Evolutionary conservation across 2,888 invertebrate genomes (phyloP).

Genomic region (Apocheima hispidaria): DNA sequence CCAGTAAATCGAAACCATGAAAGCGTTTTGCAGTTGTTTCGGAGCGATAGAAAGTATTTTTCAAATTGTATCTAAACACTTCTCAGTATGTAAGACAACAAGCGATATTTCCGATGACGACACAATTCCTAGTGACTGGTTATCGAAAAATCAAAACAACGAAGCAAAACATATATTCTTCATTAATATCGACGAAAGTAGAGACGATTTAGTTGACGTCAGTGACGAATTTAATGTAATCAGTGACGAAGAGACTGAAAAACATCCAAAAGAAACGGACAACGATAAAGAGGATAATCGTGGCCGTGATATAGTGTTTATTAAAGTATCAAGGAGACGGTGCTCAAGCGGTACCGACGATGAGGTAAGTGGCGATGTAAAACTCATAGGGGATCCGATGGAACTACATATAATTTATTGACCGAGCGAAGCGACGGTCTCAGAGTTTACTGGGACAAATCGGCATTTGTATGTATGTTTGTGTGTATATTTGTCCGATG

Average conservation of each 20-base stretch:
- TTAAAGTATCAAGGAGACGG: conserved; percentile 12
- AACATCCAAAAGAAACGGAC: background rate
- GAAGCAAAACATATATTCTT: conserved; percentile 20
- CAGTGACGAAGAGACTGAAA: background rate
- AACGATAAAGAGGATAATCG: background rate
- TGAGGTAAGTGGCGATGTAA: conserved; percentile 11
- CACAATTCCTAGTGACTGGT: conserved; percentile 54
- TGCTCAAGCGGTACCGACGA: conserved; percentile 9
- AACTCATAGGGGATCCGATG: background rate
- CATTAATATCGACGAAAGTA: conserved; percentile 18
- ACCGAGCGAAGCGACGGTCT: too few species aligned
- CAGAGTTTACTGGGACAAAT: too few species aligned
- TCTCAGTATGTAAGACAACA: conserved; percentile 35
- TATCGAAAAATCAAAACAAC: conserved; percentile 32
- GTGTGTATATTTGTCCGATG: too few species aligned
- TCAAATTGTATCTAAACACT: conserved; percentile 11
- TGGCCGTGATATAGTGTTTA: conserved; percentile 2
- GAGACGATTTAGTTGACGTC: background rate
- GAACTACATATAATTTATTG: too few species aligned
- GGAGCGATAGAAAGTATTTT: conserved; percentile 25
- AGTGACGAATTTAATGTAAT: conserved; percentile 9
- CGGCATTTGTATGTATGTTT: too few species aligned
- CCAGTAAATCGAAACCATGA: conserved; percentile 16
- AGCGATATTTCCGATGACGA: conserved; percentile 46
- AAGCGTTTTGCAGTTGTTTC: conserved; percentile 15